Conservation (phyloP, 2,888 invertebrate species). For the Pyrrhia umbra region DNA sequence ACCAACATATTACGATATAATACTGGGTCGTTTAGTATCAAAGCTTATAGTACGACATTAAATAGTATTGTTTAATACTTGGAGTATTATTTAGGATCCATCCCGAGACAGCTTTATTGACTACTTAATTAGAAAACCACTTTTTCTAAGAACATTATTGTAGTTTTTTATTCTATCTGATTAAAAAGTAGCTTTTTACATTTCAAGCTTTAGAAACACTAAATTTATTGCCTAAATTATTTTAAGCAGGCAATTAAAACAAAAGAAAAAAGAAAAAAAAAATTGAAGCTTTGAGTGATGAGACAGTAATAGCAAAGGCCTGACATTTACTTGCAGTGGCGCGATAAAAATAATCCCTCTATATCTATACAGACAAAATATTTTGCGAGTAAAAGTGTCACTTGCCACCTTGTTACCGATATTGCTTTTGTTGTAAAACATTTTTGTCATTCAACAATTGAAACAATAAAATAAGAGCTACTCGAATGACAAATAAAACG, state of each 20-base stretch:
- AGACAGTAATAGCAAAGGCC: too few relatives aligned
- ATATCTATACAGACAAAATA: not conserved
- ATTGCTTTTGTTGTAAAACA: not conserved
- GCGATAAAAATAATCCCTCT: too few relatives aligned
- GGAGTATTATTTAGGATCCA: constrained; percentile 15
- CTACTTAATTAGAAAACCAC: not conserved
- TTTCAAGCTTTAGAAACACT: too few relatives aligned
- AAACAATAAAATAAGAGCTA: not conserved
- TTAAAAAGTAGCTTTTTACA: not conserved
- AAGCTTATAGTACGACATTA: constrained; percentile 26
- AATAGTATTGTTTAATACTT: constrained; percentile 30
- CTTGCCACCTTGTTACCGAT: not conserved
- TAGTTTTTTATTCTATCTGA: not conserved
- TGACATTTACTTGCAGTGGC: too few relatives aligned
- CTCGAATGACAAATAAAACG: not conserved
- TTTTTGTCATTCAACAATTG: not conserved
- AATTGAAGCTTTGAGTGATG: too few relatives aligned
- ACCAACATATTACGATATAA: constrained; percentile 33
- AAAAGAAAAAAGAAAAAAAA: too few relatives aligned
- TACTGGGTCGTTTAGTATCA: constrained; percentile 13
- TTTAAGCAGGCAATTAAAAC: too few relatives aligned
- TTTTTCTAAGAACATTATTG: not conserved
- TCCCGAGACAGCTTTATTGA: constrained; percentile 21
- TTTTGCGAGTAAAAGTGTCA: not conserved
- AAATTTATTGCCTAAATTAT: too few relatives aligned